Evolutionary conservation across 2,113 vertebrate genomes (phyloP).

Genomic region (Dolichallabes microphthalmus): DNA sequence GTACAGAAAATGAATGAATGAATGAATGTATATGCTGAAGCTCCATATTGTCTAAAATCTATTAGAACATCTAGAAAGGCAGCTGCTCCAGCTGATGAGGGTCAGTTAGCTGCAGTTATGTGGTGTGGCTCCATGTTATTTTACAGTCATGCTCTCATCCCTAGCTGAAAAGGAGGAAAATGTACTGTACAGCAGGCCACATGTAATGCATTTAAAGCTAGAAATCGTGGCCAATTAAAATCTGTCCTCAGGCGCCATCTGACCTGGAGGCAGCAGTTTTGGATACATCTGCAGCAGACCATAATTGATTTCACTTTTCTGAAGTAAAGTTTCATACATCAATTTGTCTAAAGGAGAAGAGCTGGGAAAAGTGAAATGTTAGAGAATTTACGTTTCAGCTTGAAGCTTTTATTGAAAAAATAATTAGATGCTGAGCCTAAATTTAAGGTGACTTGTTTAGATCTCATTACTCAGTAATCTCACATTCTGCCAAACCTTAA

Average conservation of each 20-base stretch:
- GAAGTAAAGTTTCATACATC: neutral
- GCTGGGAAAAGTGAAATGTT: neutral
- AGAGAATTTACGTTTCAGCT: neutral
- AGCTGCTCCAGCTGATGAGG: neutral
- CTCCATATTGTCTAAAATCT: neutral
- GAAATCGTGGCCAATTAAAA: constrained; percentile 21
- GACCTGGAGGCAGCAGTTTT: neutral
- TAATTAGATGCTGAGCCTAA: neutral
- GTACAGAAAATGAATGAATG: no score
- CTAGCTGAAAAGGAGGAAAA: neutral
- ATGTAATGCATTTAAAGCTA: neutral
- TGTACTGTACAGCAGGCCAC: neutral
- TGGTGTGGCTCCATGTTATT: neutral
- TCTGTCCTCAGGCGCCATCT: constrained; percentile 1
- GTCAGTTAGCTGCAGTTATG: neutral
- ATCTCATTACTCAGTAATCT: neutral
- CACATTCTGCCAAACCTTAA: neutral
- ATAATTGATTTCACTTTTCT: constrained; percentile 16
- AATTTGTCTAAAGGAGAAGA: neutral
- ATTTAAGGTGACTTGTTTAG: neutral
- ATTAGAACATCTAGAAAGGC: neutral
- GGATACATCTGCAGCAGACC: constrained; percentile 1
- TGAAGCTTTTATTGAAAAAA: neutral
- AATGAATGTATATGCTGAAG: neutral
- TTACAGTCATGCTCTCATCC: neutral